Percentiles rank a stretch among this genome's conserved stretches.
Conservation (phyloP, 2,797 vertebrate species). For the Danio choprae region DNA sequence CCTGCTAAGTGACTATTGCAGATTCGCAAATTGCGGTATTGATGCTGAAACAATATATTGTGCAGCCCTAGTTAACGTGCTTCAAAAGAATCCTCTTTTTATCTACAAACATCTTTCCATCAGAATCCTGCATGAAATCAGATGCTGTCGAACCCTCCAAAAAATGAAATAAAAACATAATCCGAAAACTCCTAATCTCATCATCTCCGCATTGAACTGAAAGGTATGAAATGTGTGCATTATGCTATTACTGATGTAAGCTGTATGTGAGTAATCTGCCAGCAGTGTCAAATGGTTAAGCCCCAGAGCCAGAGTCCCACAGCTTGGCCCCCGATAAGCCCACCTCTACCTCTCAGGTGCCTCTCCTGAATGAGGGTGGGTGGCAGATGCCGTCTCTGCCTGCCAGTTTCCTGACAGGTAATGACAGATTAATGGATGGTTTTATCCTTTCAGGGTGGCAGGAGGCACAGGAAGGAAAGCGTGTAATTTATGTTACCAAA, state of each 20-base stretch:
- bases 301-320: slow-evolving; percentile 9
- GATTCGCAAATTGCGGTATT: too few relatives aligned
- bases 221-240: slow-evolving; percentile 14
- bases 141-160: neutral
- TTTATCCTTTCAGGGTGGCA: slow-evolving; percentile 68
- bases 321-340: slow-evolving; percentile 16
- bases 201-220: slow-evolving; percentile 6
- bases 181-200: slow-evolving; percentile 20
- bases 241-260: slow-evolving; percentile 26
- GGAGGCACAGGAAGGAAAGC: slow-evolving; percentile 62
- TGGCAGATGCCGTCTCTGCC: slow-evolving; percentile 66
- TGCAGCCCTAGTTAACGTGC: too few relatives aligned
- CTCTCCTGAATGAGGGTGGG: slow-evolving; percentile 23
- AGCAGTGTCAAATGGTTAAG: slow-evolving; percentile 25
- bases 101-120: neutral
- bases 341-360: slow-evolving; percentile 21
- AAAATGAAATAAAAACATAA: slow-evolving; percentile 22
- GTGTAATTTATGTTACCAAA: slow-evolving; percentile 70
- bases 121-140: neutral
- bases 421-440: slow-evolving; percentile 75
- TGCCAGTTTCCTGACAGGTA: slow-evolving; percentile 73
- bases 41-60: too few relatives aligned
- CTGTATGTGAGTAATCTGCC: slow-evolving; percentile 24
- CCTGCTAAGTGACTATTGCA: too few relatives aligned
- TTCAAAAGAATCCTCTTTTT: neutral